Evolutionary conservation across 2,797 vertebrate species (phyloP).

Genomic region (Spinus pinus): DNA sequence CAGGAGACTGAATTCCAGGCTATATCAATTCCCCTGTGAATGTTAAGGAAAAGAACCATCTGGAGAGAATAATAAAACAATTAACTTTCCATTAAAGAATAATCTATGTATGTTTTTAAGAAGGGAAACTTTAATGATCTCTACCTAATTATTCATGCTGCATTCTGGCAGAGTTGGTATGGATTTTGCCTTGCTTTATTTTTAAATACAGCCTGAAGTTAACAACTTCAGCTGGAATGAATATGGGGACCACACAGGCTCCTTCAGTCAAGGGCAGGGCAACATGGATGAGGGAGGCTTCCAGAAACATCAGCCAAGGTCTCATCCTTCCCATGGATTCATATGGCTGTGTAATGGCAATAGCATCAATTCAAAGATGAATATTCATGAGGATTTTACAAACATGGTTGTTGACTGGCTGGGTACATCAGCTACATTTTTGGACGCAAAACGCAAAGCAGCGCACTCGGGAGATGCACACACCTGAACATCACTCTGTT

Average conservation of each 20-base stretch:
- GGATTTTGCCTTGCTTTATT: background rate
- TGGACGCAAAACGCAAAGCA: background rate
- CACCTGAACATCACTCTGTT: constrained; percentile 19
- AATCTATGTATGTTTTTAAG: constrained; percentile 79
- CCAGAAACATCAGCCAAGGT: background rate
- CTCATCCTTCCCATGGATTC: background rate
- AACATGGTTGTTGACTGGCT: background rate
- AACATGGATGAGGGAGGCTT: background rate
- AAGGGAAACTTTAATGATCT: constrained; percentile 67
- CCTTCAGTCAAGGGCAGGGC: background rate
- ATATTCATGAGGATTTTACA: background rate
- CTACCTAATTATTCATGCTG: constrained; percentile 54
- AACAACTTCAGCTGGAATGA: background rate
- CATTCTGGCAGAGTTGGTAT: background rate
- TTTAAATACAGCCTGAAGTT: background rate
- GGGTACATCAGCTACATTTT: background rate
- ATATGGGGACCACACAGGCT: background rate
- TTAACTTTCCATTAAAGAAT: constrained; percentile 80
- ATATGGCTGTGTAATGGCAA: background rate
- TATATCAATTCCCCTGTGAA: constrained; percentile 54
- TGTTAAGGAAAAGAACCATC: constrained; percentile 73
- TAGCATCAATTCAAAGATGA: background rate
- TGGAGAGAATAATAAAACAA: constrained; percentile 79
- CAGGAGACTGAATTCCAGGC: constrained; percentile 44
- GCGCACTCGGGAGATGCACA: background rate